phyloP scores from a whole-genome alignment of 1,140 invertebrate species.

The Hestina assimilis region DNA sequence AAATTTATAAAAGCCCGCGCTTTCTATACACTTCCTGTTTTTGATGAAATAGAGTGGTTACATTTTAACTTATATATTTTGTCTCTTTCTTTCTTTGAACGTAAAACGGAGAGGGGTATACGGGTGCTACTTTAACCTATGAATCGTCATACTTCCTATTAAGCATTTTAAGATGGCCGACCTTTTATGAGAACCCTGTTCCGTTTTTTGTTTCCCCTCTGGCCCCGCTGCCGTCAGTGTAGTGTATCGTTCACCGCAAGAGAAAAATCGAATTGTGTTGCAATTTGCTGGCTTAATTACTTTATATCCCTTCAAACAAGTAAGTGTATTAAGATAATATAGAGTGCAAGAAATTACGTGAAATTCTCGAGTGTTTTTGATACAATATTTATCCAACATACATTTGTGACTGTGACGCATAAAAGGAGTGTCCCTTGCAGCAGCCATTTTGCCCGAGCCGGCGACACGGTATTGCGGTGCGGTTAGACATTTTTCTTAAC shows the following conservation, averaged over 20 bases:
- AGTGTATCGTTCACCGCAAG: constrained; percentile 78
- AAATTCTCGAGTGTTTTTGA: constrained; percentile 43
- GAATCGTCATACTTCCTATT: constrained; percentile 6
- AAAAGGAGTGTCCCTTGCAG: constrained; percentile 77
- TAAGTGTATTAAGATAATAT: constrained; percentile 70
- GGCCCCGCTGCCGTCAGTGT: constrained; percentile 76
- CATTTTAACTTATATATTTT: background rate
- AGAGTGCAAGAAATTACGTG: constrained; percentile 59
- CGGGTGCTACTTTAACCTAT: background rate
- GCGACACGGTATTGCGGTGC: constrained; percentile 75
- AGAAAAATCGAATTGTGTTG: constrained; percentile 77
- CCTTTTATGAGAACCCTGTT: constrained; percentile 71
- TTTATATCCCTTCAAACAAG: constrained; percentile 78
- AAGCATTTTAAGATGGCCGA: constrained; percentile 52
- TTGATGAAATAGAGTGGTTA: constrained; percentile 2
- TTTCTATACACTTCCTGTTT: constrained; percentile 11
- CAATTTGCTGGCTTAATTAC: constrained; percentile 77
- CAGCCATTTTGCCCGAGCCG: constrained; percentile 78
- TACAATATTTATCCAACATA: constrained; percentile 45
- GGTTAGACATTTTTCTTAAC: constrained; percentile 34
- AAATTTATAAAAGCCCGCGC: constrained; percentile 8
- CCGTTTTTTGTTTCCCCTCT: constrained; percentile 76
- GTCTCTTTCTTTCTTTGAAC: constrained; percentile 3
- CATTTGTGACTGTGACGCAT: constrained; percentile 77
- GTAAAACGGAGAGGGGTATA: background rate